Base-by-base conservation (phyloP, 2,113 vertebrate species). In the Helogale parvula region DNA sequence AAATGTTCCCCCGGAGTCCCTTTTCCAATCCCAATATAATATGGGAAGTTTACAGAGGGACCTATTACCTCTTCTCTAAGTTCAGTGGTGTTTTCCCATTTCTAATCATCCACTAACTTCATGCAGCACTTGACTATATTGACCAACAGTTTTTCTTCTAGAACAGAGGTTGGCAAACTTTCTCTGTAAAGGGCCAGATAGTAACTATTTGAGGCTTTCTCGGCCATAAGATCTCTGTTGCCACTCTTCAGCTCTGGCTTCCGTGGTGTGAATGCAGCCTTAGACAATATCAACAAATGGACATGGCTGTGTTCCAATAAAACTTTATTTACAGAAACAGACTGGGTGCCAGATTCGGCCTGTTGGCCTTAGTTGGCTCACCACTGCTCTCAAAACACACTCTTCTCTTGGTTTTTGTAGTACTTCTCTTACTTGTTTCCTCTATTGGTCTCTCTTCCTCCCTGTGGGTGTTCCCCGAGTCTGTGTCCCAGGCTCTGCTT, bases 311-410 rank as follows among this genome's bases (percentile, higher is more conserved):
- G 25, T 47, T 76, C 71, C 85, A 57, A 2, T 77, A 72, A 88
- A 93, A 80, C 90, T 94, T 88, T 72, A 93, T 94, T 94, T 63
- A 95, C 35, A 77, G 88, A 86, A 72, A 9, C 14, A 63, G 33
- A 9, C 45, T 52, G 13, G 47, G 12, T 31, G 69, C 47, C 69
- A 13, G 57, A 12, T 47, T 50, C 16, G 65, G 47, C 33, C 45
- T 77, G 3, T 52, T 66, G 35, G 81, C 80, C 25, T 0, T 33
- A 25, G 21, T 71, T 47, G 54, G 23, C 47, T 45, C n/a, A 10
- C 6, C 6, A 54, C 41, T 81, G 31, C 31, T 72, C 38, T 63
- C 45, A 63, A 74, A 45, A 65, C 66, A 69, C 25, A 52, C 10
- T 15, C 27, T 65, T 29, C n/a, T 50, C 88, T 50, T 86, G 33